Conservation (phyloP, 2,888 invertebrate genomes). For the Nomada goodeniana region DNA sequence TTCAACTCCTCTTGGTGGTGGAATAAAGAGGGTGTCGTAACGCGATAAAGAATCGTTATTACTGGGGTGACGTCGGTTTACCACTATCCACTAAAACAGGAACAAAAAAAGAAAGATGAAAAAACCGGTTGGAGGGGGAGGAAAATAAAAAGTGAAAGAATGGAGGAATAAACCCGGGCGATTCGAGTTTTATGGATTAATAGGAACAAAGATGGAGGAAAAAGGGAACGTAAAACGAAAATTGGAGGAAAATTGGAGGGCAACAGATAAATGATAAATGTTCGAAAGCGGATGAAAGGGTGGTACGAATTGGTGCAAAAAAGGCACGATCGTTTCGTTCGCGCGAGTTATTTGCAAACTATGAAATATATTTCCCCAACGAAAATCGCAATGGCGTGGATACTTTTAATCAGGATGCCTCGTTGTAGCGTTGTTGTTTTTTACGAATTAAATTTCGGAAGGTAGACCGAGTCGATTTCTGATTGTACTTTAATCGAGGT, state of each 20-base stretch:
- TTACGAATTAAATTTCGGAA: slow-evolving; percentile 10
- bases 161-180: not conserved
- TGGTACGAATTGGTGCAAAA: not conserved
- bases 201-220: not conserved
- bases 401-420: slow-evolving; percentile 30
- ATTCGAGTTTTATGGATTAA: slow-evolving; percentile 12
- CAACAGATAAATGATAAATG: too few species aligned
- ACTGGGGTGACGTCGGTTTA: not conserved
- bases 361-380: not conserved
- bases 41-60: slow-evolving; percentile 16
- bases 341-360: not conserved
- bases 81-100: too few species aligned
- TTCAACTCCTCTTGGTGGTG: slow-evolving; percentile 14
- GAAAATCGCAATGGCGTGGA: not conserved
- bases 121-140: too few species aligned
- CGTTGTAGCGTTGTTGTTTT: not conserved
- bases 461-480: not conserved
- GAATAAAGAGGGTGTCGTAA: slow-evolving; percentile 8
- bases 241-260: not conserved
- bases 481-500: too few species aligned
- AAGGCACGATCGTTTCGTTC: not conserved
- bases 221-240: not conserved
- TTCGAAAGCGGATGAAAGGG: not conserved
- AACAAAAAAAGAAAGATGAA: too few species aligned
- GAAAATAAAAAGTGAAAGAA: not conserved